These are phyloP conservation scores for Drosophila merina DNA, from an alignment of 2,888 invertebrate genomes.

Conservation along the genomic window DNA sequence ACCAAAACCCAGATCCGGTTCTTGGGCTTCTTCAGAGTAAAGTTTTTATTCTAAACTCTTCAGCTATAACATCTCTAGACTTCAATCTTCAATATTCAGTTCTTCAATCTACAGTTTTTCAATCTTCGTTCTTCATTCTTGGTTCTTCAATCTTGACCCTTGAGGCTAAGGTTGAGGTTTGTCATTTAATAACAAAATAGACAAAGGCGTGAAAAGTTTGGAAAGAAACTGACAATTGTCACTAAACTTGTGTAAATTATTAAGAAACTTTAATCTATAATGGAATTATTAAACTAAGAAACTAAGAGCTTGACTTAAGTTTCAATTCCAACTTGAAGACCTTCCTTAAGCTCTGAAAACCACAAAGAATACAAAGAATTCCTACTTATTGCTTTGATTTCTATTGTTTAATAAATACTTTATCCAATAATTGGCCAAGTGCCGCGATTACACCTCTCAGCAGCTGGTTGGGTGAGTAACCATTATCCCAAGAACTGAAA, in stretches of 20 bases:
- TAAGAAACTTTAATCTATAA: background rate
- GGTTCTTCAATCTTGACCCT: too few relatives aligned
- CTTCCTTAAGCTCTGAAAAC: too few relatives aligned
- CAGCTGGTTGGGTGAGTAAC: background rate
- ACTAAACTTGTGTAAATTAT: background rate
- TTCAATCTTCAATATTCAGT: background rate
- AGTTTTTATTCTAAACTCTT: background rate
- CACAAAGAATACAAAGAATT: too few relatives aligned
- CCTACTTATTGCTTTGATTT: too few relatives aligned
- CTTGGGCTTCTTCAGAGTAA: background rate
- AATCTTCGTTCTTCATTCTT: too few relatives aligned
- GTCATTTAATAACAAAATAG: conserved; percentile 20
- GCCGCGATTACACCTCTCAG: conserved; percentile 23
- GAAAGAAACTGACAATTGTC: background rate
- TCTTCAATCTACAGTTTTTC: too few relatives aligned
- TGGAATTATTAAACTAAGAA: too few relatives aligned
- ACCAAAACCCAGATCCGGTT: conserved; percentile 5
- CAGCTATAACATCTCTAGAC: background rate
- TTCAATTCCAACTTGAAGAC: background rate
- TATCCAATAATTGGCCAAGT: conserved; percentile 17
- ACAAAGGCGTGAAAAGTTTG: conserved; percentile 21
- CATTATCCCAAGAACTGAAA: background rate
- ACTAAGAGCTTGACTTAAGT: background rate
- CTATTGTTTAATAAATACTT: background rate
- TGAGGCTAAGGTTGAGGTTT: background rate